Evolutionary conservation across 1,140 invertebrate species (phyloP).

Genomic region (Nephila pilipes): DNA sequence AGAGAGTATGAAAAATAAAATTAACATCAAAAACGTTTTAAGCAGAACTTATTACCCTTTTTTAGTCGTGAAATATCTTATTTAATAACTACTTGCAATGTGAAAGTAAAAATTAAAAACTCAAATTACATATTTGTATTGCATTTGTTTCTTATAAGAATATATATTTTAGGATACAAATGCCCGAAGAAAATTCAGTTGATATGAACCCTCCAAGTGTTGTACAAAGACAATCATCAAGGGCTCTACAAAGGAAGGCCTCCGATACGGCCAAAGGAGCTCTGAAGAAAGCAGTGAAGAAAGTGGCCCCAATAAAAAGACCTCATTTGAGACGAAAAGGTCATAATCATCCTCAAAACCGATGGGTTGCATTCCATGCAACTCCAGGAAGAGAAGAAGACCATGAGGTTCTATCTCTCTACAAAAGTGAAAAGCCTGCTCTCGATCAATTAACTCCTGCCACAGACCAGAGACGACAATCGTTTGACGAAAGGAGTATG

Average conservation of each 20-base stretch:
- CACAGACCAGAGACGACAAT: constrained; percentile 9
- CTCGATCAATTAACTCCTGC: not conserved
- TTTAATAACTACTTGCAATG: no score
- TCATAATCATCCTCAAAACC: constrained; percentile 46
- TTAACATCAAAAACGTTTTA: no score
- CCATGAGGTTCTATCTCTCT: constrained; percentile 61
- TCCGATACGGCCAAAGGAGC: constrained; percentile 31
- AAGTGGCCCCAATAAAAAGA: not conserved
- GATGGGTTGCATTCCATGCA: constrained; percentile 64
- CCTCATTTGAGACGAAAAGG: constrained; percentile 9
- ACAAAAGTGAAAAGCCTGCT: not conserved
- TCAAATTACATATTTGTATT: no score
- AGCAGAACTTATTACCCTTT: no score
- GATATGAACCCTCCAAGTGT: not conserved
- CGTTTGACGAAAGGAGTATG: constrained; percentile 47
- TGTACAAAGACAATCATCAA: not conserved
- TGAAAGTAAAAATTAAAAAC: no score
- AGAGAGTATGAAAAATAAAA: no score
- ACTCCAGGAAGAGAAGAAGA: constrained; percentile 16
- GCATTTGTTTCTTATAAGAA: no score
- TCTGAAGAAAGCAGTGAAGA: constrained; percentile 46
- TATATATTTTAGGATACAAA: not conserved
- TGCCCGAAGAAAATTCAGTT: constrained; percentile 33
- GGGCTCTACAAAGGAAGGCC: not conserved
- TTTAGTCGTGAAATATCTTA: no score